Conservation (phyloP, 35 echinoderm and acorn worm genomes). For the Apostichopus californicus region DNA sequence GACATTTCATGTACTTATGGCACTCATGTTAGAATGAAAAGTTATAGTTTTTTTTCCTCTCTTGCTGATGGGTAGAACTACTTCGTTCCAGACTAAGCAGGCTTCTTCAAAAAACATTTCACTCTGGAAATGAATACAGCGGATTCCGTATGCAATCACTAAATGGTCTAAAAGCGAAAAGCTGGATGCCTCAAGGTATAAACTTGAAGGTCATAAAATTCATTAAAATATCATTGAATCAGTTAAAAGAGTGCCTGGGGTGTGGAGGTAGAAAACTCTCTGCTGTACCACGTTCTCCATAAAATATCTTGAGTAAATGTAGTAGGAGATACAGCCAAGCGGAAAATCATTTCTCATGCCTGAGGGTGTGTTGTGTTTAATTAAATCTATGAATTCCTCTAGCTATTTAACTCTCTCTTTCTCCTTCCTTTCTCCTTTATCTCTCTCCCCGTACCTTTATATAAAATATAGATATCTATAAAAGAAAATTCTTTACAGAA, state of each 20-base stretch:
- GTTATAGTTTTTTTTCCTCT: too few species aligned
- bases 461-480: too few species aligned
- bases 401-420: background rate
- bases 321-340: background rate
- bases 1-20: too few species aligned
- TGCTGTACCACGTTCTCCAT: background rate
- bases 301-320: constrained; percentile 2
- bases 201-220: constrained; percentile 1
- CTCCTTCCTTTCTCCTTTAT: too few species aligned
- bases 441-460: too few species aligned
- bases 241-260: background rate
- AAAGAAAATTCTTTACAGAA: too few species aligned
- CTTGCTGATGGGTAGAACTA: too few species aligned
- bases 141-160: too few species aligned
- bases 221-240: background rate
- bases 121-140: too few species aligned
- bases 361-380: background rate
- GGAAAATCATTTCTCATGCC: background rate
- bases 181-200: background rate
- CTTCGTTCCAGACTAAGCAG: too few species aligned
- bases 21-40: too few species aligned
- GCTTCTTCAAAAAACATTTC: too few species aligned
- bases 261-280: background rate
- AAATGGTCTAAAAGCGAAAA: background rate
- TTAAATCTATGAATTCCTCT: constrained; percentile 8